These are phyloP conservation scores for Catocala sponsa DNA, from an alignment of 2,888 invertebrate genomes.

Conservation along the genomic window DNA sequence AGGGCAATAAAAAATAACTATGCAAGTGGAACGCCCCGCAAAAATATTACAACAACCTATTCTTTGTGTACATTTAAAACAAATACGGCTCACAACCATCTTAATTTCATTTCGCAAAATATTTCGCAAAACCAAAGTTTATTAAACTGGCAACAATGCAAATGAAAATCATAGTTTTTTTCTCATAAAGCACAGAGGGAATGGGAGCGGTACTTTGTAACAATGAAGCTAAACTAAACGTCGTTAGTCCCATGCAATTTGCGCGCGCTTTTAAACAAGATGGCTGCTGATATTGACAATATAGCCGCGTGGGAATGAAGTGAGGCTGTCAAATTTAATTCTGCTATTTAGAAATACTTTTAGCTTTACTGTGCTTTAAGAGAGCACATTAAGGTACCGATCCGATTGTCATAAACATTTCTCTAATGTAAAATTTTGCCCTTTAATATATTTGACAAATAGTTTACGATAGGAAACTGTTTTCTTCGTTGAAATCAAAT, in stretches of 20 bases:
- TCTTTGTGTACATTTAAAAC: slow-evolving; percentile 8
- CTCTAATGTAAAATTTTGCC: too few species aligned
- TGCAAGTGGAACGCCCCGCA: slow-evolving; percentile 3
- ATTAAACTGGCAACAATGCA: slow-evolving; percentile 46
- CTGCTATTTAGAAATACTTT: slow-evolving; percentile 7
- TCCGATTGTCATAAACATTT: too few species aligned
- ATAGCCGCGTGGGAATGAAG: slow-evolving; percentile 62
- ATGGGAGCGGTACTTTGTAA: slow-evolving; percentile 59
- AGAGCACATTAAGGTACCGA: too few species aligned
- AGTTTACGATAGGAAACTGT: too few species aligned
- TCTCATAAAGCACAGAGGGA: slow-evolving; percentile 62
- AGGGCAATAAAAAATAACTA: slow-evolving; percentile 7
- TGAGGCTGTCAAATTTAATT: slow-evolving; percentile 14
- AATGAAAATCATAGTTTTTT: slow-evolving; percentile 47
- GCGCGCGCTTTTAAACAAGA: slow-evolving; percentile 60
- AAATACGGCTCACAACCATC: slow-evolving; percentile 8
- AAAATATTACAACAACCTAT: slow-evolving; percentile 8
- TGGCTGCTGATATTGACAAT: slow-evolving; percentile 55
- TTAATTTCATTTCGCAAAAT: slow-evolving; percentile 25
- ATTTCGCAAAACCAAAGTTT: slow-evolving; percentile 37
- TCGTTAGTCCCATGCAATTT: slow-evolving; percentile 70
- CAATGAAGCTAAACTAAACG: slow-evolving; percentile 67
- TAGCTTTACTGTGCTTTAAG: background rate
- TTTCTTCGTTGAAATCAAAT: too few species aligned
- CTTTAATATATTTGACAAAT: too few species aligned